Evolutionary conservation across 2,113 vertebrate genomes (phyloP), one percentile per base, ranked within the genome.

Genomic region (Micromys minutus): DNA sequence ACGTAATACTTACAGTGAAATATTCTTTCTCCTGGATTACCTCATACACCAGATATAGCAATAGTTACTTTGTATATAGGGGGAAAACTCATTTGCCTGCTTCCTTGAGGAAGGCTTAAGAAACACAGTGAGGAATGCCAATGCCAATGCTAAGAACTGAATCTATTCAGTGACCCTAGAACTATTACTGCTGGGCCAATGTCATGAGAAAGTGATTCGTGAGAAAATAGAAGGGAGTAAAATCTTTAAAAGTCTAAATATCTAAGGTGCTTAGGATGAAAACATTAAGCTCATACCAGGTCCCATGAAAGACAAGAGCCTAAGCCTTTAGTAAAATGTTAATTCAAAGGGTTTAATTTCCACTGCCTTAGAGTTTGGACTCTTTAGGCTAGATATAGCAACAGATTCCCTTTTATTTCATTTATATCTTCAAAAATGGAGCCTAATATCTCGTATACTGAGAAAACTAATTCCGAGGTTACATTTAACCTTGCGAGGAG

Each of bases 351-450:
- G 63, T 22, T 2, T 85, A 8, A 59, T 31, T 55, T 69, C 77
- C 24, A 74, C 71, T 94, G 88, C 39, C 47, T 90, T 63, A 17
- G 52, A 71, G 19, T 76, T 84, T 81, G 72, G 7, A 92, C 17
- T 71, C 74, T 89, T 93, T 89, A 77, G 10, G 4, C 80, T 76
- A 16, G 39, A n/a, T 4, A 55, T 80, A 74, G 71, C 31, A 80
- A 11, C 34, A 90, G 92, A 91, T 77, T 77, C 17, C 59, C 75
- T 94, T 93, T 81, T 39, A 86, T 57, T 95, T 91, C 57, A 65
- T 21, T 39, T 72, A 55, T 26, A 83, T 76, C 24, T 86, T 94
- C 2, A 21, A 57, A 69, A 80, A 15, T 75, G 69, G 26, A 10
- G 6, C 55, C 65, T 84, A 65, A 1, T 52, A 74, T 89, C 19